Evolutionary conservation across 2,888 invertebrate species (phyloP).

Genomic region (Gandaritis pyraliata): DNA sequence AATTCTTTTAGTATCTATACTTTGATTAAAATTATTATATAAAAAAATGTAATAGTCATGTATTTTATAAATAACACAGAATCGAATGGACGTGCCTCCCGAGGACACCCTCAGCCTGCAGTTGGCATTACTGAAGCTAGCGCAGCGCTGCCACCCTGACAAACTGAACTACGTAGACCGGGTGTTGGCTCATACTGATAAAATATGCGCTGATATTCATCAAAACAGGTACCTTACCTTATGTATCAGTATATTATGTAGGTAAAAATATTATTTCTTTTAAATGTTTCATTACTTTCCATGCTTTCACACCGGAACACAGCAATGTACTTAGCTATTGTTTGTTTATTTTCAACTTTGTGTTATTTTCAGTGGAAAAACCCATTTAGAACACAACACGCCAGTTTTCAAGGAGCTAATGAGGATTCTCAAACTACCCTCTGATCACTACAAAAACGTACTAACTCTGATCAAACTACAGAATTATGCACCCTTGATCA

Average conservation of each 20-base stretch:
- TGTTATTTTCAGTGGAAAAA: slow-evolving; percentile 75
- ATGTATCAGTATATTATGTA: too few relatives aligned
- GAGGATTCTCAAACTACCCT: slow-evolving; percentile 96
- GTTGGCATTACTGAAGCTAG: slow-evolving; percentile 96
- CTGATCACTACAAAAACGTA: slow-evolving; percentile 97
- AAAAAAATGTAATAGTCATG: too few relatives aligned
- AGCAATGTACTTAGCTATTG: background rate
- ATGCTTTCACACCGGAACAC: too few relatives aligned
- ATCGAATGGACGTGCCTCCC: slow-evolving; percentile 96
- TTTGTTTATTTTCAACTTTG: background rate
- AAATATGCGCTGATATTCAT: slow-evolving; percentile 94
- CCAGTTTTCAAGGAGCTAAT: slow-evolving; percentile 96
- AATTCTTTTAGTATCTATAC: too few relatives aligned
- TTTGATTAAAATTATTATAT: too few relatives aligned
- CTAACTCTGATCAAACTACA: slow-evolving; percentile 93
- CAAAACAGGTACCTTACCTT: slow-evolving; percentile 86
- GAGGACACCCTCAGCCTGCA: slow-evolving; percentile 98
- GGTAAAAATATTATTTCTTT: too few relatives aligned
- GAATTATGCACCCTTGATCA: slow-evolving; percentile 93
- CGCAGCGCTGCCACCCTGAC: slow-evolving; percentile 98
- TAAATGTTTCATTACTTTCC: too few relatives aligned
- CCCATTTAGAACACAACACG: slow-evolving; percentile 88
- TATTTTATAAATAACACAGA: slow-evolving; percentile 74
- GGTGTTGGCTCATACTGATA: slow-evolving; percentile 95
- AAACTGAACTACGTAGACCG: slow-evolving; percentile 97